A percentile compares a stretch with the other conserved stretches of the same genome.
Conservation (phyloP, 2,113 vertebrate genomes). For the Panthera uncia region DNA sequence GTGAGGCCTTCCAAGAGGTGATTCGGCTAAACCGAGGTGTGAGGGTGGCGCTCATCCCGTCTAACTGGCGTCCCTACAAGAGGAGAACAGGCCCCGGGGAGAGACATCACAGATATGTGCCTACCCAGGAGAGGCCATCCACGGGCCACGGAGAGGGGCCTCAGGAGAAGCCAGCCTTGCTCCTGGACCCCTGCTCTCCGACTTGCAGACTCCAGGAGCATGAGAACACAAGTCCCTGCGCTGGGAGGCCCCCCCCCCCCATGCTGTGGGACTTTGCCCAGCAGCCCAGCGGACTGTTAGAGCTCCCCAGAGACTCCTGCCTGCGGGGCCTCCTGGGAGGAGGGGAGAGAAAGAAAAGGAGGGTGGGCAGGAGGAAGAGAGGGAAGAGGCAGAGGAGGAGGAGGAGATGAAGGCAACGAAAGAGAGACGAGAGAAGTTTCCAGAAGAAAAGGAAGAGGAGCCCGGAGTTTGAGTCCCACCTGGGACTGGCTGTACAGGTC, state of each 20-base stretch:
- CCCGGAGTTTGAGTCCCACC: not conserved
- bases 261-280: not conserved
- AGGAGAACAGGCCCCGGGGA: not conserved
- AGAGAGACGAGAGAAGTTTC: not conserved
- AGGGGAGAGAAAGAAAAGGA: not conserved
- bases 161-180: not conserved
- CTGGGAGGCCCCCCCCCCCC: not conserved
- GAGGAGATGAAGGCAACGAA: not conserved
- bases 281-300: not conserved
- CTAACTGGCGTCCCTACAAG: not conserved
- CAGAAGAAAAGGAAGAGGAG: not conserved
- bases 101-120: no score
- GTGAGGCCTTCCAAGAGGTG: not conserved
- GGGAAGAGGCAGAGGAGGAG: not conserved
- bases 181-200: accelerated
- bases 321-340: not conserved
- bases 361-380: not conserved
- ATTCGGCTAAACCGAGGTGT: not conserved
- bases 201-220: not conserved
- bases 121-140: not conserved
- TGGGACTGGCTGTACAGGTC: not conserved
- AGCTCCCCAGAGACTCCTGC: not conserved
- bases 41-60: no score
- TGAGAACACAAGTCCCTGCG: not conserved
- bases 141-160: not conserved